phyloP scores from a whole-genome alignment of 2,113 vertebrate genomes.

The Grammomys dolichurus region DNA sequence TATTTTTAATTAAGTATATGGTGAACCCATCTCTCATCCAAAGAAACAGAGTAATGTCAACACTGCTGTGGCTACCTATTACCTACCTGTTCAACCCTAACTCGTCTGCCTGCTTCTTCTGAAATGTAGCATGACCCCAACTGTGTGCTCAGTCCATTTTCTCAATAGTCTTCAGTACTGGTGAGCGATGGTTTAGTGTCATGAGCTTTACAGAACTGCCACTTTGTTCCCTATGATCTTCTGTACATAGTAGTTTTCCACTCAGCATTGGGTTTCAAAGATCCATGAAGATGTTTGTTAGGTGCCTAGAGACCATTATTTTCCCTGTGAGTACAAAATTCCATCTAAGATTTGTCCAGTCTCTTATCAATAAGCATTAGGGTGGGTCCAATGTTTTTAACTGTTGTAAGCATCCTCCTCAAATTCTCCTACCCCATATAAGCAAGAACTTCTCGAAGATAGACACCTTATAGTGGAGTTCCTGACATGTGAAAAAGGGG shows the following conservation, averaged over 20 bases:
- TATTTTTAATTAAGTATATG: not conserved
- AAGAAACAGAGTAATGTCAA: not conserved
- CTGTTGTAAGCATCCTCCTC: rapidly evolving
- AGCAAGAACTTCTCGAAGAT: not conserved
- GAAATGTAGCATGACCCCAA: not conserved
- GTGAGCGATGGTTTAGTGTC: not conserved
- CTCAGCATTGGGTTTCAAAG: not conserved
- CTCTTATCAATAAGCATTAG: not conserved
- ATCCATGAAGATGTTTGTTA: not conserved
- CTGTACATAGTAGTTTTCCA: not conserved
- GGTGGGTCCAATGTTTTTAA: not conserved
- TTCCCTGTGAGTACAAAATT: not conserved
- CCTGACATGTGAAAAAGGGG: not conserved
- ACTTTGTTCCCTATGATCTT: not conserved
- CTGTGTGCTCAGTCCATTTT: not conserved
- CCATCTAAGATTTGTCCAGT: not conserved
- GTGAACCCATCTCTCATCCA: not conserved
- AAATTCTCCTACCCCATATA: not conserved
- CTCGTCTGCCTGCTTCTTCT: not conserved
- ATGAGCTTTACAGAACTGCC: not conserved
- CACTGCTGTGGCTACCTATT: not conserved
- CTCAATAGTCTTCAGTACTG: not conserved
- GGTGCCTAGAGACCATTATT: not conserved
- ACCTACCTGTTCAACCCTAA: not conserved
- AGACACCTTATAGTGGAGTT: rapidly evolving